A percentile compares a stretch with the other conserved stretches of the same genome.
These are phyloP conservation scores for Pteropus alecto DNA, from an alignment of 2,113 vertebrate species.

Conservation along the genomic window DNA sequence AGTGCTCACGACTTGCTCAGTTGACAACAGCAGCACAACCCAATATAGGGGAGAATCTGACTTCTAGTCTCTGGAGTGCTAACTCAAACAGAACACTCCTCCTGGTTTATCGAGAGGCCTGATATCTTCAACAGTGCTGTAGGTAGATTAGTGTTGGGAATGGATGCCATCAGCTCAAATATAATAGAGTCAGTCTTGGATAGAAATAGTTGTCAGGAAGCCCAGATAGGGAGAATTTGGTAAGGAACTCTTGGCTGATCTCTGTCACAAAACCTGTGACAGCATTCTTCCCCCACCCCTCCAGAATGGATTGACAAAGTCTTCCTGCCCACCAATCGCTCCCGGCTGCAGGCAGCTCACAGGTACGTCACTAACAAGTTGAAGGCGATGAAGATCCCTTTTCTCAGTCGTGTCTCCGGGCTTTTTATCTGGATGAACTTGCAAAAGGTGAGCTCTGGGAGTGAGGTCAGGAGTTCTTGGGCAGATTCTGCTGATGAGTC, in stretches of 20 bases:
- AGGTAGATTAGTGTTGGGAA: not conserved
- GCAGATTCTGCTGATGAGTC: not conserved
- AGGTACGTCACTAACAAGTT: slow-evolving; percentile 85
- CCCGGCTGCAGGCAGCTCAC: slow-evolving; percentile 87
- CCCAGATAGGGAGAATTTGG: not conserved
- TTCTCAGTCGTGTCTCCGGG: slow-evolving; percentile 85
- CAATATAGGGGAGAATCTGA: not conserved
- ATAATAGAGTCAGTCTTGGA: not conserved
- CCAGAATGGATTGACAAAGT: slow-evolving; percentile 90
- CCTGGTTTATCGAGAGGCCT: not conserved
- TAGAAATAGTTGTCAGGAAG: not conserved
- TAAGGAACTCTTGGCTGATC: not conserved
- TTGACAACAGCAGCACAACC: not conserved
- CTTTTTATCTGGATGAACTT: slow-evolving; percentile 94
- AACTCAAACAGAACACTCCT: not conserved
- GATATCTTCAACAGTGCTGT: not conserved
- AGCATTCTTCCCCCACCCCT: not conserved
- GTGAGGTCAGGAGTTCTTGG: not conserved
- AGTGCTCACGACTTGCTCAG: not conserved
- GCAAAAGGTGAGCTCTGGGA: slow-evolving; percentile 85
- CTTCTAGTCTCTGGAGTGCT: not conserved
- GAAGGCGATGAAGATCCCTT: slow-evolving; percentile 84
- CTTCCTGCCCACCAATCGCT: slow-evolving; percentile 87
- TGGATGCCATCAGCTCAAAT: not conserved
- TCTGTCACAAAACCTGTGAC: not conserved